Base-by-base conservation (phyloP, 2,113 vertebrate genomes). In the Poeciliopsis turrubarensis region DNA sequence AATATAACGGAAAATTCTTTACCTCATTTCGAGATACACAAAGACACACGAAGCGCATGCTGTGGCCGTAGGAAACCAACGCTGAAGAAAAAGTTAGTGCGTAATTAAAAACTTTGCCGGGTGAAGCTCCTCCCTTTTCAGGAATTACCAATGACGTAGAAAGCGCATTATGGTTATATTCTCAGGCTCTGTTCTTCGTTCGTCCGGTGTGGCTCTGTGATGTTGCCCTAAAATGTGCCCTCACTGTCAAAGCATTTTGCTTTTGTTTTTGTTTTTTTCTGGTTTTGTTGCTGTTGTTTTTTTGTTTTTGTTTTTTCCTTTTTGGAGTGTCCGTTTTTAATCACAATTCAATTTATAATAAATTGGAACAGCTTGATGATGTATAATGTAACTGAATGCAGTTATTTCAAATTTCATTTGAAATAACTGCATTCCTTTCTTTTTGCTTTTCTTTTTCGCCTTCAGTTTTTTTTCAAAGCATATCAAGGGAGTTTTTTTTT, bases 1-100 rank as follows among this genome's bases (percentile, higher is more conserved):
- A 57, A 3, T n/a, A 57, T 10, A n/a, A 25, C 51, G 5, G 0
- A 0, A 60, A 19, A 51, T 6, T 4, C 4, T 64, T 85, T 83
- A 91, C 90, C 90, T 87, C 70, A 64, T 34, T 17, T 0, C 13
- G 37, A 83, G 64, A 83, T 57, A 63, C 51, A 1, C 14, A 7
- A 72, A 60, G n/a, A 7, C 25, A 19, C 13, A 67, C 14, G 3
- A 4, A 27, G n/a, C 2, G 7, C 83, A 84, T 87, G 8, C 9
- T 62, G 54, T 5, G 14, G 27, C 22, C 6, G 5, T 22, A 0
- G 1, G 1, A 11, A 25, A 39, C 25, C 7, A 25, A 10, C 7
- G 22, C 51, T 25, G 51, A 57, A 17, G 3, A 29, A 57, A 57
- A 57, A 37, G 47, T 25, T 25, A 19, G 0, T 57, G 51, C 22